These are phyloP conservation scores for Hylyphantes graminicola DNA, from an alignment of 1,140 invertebrate species.

Conservation along the genomic window DNA sequence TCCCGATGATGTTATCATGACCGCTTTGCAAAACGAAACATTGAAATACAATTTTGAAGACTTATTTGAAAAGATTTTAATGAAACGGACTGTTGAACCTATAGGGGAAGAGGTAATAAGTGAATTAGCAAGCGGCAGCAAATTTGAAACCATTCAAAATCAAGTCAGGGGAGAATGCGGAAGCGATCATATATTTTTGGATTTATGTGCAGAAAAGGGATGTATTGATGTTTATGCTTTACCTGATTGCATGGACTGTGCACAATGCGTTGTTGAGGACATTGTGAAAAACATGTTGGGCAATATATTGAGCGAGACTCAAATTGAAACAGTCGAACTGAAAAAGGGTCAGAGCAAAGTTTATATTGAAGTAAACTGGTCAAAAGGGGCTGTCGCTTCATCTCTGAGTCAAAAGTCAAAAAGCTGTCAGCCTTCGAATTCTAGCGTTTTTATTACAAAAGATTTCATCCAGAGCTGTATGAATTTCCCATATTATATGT, in stretches of 20 bases:
- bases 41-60: constrained; percentile 6
- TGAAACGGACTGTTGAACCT: not conserved
- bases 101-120: constrained; percentile 41
- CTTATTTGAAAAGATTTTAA: constrained; percentile 21
- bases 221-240: constrained; percentile 21
- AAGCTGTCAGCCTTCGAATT: not conserved
- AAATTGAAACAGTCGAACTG: constrained; percentile 4
- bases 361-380: constrained; percentile 12
- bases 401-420: not conserved
- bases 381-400: constrained; percentile 27
- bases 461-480: not conserved
- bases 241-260: constrained; percentile 15
- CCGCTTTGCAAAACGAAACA: not conserved
- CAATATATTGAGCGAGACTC: constrained; percentile 6
- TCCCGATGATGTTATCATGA: constrained; percentile 3
- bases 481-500: constrained; percentile 2
- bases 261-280: constrained; percentile 3
- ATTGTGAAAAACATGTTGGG: constrained; percentile 18
- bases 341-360: constrained; percentile 14
- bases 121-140: constrained; percentile 7
- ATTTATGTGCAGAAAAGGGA: constrained; percentile 28
- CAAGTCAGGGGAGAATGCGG: constrained; percentile 15
- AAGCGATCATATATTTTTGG: constrained; percentile 26
- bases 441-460: not conserved
- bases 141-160: constrained; percentile 15